phyloP scores from a whole-genome alignment of 2,888 invertebrate genomes.

The Acanthococcus lagerstroemiae region DNA sequence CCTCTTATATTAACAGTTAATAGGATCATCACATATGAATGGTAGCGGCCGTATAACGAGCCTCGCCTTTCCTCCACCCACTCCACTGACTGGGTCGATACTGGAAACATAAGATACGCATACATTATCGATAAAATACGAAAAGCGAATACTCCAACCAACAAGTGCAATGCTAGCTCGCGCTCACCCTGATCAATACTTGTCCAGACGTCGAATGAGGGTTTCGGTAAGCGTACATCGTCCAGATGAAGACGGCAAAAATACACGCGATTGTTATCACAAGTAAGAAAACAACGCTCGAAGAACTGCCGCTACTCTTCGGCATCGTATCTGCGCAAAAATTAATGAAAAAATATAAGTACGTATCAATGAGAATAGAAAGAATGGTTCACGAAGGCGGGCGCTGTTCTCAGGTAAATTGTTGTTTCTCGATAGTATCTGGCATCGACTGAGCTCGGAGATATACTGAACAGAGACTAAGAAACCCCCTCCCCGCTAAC shows the following conservation, averaged over 20 bases:
- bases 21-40: constrained; percentile 87
- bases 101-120: constrained; percentile 47
- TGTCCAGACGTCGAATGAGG: constrained; percentile 94
- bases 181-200: constrained; percentile 81
- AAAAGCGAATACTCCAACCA: too few relatives aligned
- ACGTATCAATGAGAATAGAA: too few relatives aligned
- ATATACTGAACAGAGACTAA: too few relatives aligned
- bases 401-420: too few relatives aligned
- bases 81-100: constrained; percentile 92
- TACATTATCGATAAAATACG: not conserved
- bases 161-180: too few relatives aligned
- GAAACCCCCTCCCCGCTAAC: too few relatives aligned
- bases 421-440: too few relatives aligned
- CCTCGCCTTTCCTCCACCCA: constrained; percentile 74
- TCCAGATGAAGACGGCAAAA: constrained; percentile 59
- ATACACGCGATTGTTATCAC: constrained; percentile 33
- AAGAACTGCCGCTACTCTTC: not conserved
- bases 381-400: too few relatives aligned
- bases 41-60: constrained; percentile 86
- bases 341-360: too few relatives aligned
- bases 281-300: constrained; percentile 16
- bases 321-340: too few relatives aligned
- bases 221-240: constrained; percentile 88
- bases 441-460: too few relatives aligned
- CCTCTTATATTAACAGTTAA: too few relatives aligned